Evolutionary conservation across 2,888 invertebrate species (phyloP).

Genomic region (Eristalis arbustorum): DNA sequence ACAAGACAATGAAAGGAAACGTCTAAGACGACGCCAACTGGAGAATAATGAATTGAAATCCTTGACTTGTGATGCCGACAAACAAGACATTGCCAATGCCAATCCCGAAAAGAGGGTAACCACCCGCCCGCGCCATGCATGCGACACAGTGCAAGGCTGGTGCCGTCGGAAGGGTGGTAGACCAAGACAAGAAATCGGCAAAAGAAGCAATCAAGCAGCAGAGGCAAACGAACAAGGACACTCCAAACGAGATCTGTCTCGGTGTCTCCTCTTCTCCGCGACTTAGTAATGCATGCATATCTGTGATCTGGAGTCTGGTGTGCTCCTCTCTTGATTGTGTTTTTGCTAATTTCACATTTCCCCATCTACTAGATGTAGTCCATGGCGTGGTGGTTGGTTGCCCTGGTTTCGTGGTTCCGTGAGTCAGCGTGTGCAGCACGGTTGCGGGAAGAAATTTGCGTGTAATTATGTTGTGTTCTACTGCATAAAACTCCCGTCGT

Average conservation of each 20-base stretch:
- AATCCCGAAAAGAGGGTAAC: conserved; percentile 47
- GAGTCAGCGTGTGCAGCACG: too few species aligned
- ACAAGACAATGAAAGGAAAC: conserved; percentile 7
- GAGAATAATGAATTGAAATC: conserved; percentile 64
- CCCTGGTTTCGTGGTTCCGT: too few species aligned
- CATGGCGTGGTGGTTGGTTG: background rate
- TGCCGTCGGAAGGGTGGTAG: background rate
- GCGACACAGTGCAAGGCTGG: conserved; percentile 28
- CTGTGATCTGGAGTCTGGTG: background rate
- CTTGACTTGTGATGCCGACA: conserved; percentile 67
- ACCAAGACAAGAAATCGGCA: conserved; percentile 21
- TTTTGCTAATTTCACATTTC: conserved; percentile 66
- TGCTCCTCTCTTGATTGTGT: conserved; percentile 60
- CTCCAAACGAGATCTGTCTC: conserved; percentile 36
- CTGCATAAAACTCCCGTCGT: background rate
- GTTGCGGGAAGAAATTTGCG: conserved; percentile 46
- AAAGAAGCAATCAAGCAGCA: conserved; percentile 48
- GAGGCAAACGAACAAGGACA: conserved; percentile 49
- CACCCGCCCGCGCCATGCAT: conserved; percentile 52
- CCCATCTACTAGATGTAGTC: conserved; percentile 55
- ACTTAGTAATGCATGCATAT: background rate
- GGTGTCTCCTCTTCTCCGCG: background rate
- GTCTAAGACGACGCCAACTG: background rate
- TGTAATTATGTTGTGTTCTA: conserved; percentile 66
- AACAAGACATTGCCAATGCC: conserved; percentile 57